Percentiles rank a stretch among this genome's conserved stretches.
phyloP scores from a whole-genome alignment of 2,113 vertebrate genomes.

The Hippolais icterina region DNA sequence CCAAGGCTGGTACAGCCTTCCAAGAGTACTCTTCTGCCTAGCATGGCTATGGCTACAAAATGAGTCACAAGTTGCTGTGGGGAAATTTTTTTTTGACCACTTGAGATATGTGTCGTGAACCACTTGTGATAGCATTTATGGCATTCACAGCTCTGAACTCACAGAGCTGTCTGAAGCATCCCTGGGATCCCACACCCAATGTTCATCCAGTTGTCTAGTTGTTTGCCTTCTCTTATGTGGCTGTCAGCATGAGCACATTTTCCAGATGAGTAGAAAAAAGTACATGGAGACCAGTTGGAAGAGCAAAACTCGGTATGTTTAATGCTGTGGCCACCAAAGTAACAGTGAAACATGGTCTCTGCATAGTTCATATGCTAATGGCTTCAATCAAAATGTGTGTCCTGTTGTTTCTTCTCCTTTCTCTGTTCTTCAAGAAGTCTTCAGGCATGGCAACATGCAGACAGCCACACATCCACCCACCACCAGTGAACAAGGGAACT shows the following conservation, averaged over 20 bases:
- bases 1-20: background rate
- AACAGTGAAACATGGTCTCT: background rate
- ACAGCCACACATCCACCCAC: background rate
- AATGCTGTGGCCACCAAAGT: background rate
- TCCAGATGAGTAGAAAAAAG: background rate
- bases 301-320: background rate
- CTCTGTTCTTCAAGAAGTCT: background rate
- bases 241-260: background rate
- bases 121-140: background rate
- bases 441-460: background rate
- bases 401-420: background rate
- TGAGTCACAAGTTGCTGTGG: background rate
- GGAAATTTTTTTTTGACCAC: background rate
- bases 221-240: background rate
- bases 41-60: background rate
- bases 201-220: background rate
- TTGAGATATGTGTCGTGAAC: background rate
- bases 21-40: background rate
- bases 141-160: background rate
- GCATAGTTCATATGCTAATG: background rate
- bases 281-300: background rate
- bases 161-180: background rate
- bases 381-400: background rate
- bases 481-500: accelerated
- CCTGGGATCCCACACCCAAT: background rate